phyloP scores from a whole-genome alignment of 2,113 vertebrate genomes.

The Rhagologus leucostigma region DNA sequence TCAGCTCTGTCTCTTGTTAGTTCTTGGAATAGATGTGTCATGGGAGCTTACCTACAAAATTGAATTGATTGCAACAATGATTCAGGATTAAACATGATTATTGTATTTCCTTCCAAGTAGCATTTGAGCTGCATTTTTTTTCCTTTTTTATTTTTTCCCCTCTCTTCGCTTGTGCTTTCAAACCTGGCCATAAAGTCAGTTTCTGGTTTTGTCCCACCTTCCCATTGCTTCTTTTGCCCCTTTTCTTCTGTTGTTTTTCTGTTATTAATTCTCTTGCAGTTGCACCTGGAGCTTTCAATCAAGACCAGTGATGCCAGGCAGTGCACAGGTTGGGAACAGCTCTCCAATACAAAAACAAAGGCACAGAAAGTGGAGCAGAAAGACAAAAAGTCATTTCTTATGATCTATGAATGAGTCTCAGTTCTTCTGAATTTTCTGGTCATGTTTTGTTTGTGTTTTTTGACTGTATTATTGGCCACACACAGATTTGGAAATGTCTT shows the following conservation, averaged over 20 bases:
- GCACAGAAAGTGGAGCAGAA: not conserved
- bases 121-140: not conserved
- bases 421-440: not conserved
- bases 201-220: not conserved
- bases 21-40: not conserved
- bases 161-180: not conserved
- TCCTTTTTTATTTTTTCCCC: not conserved
- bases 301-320: not conserved
- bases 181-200: not conserved
- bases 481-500: not conserved
- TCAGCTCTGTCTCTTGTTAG: conserved; percentile 4
- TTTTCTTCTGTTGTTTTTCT: not conserved
- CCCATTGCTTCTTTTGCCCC: not conserved
- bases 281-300: not conserved
- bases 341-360: not conserved
- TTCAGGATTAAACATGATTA: conserved; percentile 40
- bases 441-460: not conserved
- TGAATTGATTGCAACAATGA: conserved; percentile 43
- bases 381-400: not conserved
- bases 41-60: conserved; percentile 37
- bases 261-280: not conserved
- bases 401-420: not conserved
- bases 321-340: not conserved
- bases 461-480: not conserved
- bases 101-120: not conserved